A percentile compares a stretch with the other conserved stretches of the same genome.
These are phyloP conservation scores for Agriopis aurantiaria DNA, from an alignment of 2,888 invertebrate genomes.

Conservation along the genomic window DNA sequence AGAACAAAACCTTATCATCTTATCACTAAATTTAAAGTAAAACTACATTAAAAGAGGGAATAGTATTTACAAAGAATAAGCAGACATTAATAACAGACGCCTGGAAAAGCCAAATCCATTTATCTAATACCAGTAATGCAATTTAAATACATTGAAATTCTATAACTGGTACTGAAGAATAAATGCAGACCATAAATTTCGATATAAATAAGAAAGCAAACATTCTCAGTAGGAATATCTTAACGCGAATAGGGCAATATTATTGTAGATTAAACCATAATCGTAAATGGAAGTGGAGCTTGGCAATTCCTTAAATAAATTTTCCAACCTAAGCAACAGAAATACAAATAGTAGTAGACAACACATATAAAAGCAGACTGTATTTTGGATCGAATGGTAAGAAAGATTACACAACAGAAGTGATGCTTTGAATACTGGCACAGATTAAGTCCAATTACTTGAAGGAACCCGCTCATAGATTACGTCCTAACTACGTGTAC, in stretches of 20 bases:
- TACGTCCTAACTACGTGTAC: slow-evolving; percentile 32
- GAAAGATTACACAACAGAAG: slow-evolving; percentile 29
- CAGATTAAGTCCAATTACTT: slow-evolving; percentile 41
- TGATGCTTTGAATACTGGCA: slow-evolving; percentile 34
- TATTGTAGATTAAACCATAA: slow-evolving; percentile 29
- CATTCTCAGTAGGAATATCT: slow-evolving; percentile 27
- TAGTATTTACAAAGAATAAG: background rate
- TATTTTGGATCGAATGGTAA: slow-evolving; percentile 6
- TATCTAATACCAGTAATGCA: slow-evolving; percentile 53
- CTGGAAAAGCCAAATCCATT: slow-evolving; percentile 54
- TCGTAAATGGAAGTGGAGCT: slow-evolving; percentile 25
- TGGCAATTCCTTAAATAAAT: slow-evolving; percentile 23
- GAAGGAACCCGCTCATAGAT: slow-evolving; percentile 34
- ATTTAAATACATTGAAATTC: slow-evolving; percentile 61
- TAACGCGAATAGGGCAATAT: slow-evolving; percentile 23
- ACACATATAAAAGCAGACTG: slow-evolving; percentile 6
- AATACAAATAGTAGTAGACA: slow-evolving; percentile 4
- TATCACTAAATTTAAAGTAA: background rate
- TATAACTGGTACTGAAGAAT: slow-evolving; percentile 49
- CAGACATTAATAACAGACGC: background rate
- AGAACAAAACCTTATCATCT: background rate
- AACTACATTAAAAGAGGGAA: slow-evolving; percentile 4
- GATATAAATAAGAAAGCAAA: slow-evolving; percentile 26
- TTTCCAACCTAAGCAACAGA: slow-evolving; percentile 24
- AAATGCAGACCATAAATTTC: slow-evolving; percentile 23